Conservation (phyloP, 2,797 vertebrate genomes). For the Podarcis siculus region DNA sequence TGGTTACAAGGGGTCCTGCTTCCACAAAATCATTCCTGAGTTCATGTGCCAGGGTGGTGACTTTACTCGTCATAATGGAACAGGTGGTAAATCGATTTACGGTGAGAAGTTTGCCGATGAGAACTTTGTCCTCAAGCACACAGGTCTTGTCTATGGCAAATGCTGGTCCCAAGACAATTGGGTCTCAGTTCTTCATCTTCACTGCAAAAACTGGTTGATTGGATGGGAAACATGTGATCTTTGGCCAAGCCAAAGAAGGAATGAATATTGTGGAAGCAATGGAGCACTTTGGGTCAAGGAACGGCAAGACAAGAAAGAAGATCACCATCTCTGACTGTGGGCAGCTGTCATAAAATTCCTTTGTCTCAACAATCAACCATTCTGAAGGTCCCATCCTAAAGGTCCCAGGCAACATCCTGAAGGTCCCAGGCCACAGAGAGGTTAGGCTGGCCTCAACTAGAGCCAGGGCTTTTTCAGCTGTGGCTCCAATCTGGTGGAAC, state of each 20-base stretch:
- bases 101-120: constrained; percentile 91
- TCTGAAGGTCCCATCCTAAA: too few relatives aligned
- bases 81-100: constrained; percentile 93
- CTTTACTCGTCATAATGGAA: constrained; percentile 84
- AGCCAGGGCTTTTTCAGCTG: too few relatives aligned
- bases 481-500: too few relatives aligned
- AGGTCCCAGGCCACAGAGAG: too few relatives aligned
- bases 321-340: constrained; percentile 86
- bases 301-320: constrained; percentile 83
- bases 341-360: constrained; percentile 72
- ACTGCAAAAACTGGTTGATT: constrained; percentile 73
- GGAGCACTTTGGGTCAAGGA: constrained; percentile 80
- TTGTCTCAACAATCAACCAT: constrained; percentile 50
- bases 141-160: too few relatives aligned
- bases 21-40: too few relatives aligned
- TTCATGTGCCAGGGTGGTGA: too few relatives aligned
- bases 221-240: constrained; percentile 92
- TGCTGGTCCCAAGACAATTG: too few relatives aligned
- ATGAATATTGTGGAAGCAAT: constrained; percentile 81
- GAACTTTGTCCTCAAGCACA: constrained; percentile 69
- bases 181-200: too few relatives aligned
- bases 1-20: constrained; percentile 76
- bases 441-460: too few relatives aligned
- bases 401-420: too few relatives aligned
- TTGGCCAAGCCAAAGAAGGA: constrained; percentile 86